Conservation (phyloP, 1,140 invertebrate genomes). For the Trichoplusia ni region DNA sequence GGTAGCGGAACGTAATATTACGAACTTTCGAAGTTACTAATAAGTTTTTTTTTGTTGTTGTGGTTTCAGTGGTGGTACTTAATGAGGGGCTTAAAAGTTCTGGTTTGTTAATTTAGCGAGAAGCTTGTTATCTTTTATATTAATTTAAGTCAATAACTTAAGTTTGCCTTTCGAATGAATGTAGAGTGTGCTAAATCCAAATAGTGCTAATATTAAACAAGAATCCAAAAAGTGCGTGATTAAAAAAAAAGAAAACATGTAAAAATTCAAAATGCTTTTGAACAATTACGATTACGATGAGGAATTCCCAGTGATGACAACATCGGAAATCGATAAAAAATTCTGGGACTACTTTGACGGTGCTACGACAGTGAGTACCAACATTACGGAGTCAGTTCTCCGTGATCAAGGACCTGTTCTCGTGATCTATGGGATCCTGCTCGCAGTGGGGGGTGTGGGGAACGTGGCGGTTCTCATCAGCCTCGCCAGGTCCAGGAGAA, state of each 20-base stretch:
- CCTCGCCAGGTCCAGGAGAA: slow-evolving; percentile 84
- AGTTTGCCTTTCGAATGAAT: too few species aligned
- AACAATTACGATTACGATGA: slow-evolving; percentile 32
- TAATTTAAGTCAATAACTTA: too few species aligned
- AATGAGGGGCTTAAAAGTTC: too few species aligned
- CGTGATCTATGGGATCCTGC: slow-evolving; percentile 80
- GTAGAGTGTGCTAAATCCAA: too few species aligned
- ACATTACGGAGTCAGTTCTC: slow-evolving; percentile 42
- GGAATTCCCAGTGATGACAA: slow-evolving; percentile 9
- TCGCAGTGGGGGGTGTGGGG: slow-evolving; percentile 84
- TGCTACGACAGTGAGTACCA: slow-evolving; percentile 25
- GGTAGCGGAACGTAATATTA: background rate
- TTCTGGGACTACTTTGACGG: slow-evolving; percentile 63
- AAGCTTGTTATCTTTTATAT: too few species aligned
- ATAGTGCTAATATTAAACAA: too few species aligned
- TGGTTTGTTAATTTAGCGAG: too few species aligned
- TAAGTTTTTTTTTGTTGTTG: background rate
- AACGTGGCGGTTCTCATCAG: slow-evolving; percentile 85
- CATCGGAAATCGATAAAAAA: slow-evolving; percentile 48
- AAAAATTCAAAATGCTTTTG: slow-evolving; percentile 8
- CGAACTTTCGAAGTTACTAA: background rate
- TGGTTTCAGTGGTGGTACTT: too few species aligned
- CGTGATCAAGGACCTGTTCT: slow-evolving; percentile 56
- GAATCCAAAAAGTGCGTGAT: too few species aligned
- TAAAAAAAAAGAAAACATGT: background rate